Conservation (phyloP, 2,888 invertebrate species). For the Nipponacmea schrenckii region DNA sequence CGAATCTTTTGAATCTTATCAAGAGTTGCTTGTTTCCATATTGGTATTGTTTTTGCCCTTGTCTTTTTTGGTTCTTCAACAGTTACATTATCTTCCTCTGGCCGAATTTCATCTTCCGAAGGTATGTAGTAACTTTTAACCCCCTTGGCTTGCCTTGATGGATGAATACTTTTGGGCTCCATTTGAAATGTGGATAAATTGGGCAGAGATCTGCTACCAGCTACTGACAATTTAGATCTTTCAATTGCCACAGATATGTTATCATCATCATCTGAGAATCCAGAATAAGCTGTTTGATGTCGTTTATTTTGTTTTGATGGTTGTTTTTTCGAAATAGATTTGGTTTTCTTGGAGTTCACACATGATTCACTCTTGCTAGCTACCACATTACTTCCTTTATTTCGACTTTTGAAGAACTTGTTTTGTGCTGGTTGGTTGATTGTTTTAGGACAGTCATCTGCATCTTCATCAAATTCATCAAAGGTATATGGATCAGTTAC, state of each 20-base stretch:
- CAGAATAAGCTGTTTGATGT: background rate
- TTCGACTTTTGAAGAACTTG: background rate
- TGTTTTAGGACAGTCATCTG: background rate
- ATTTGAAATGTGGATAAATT: background rate
- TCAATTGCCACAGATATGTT: background rate
- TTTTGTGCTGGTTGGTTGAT: background rate
- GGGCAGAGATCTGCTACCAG: background rate
- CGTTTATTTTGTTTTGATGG: background rate
- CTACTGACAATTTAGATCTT: background rate
- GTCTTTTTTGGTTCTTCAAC: background rate
- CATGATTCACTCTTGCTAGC: background rate
- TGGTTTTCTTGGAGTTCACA: background rate
- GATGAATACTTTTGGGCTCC: background rate
- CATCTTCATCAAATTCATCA: background rate
- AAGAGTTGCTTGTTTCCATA: background rate
- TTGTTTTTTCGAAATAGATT: background rate
- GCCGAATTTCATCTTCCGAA: background rate
- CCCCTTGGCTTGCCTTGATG: background rate
- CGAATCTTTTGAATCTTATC: background rate
- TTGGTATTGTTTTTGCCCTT: background rate
- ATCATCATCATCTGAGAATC: slow-evolving; percentile 4
- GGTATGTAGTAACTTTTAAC: background rate
- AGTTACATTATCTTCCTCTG: background rate
- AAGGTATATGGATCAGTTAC: slow-evolving; percentile 15
- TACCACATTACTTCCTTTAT: background rate